Evolutionary conservation across 2,888 invertebrate species (phyloP).

Genomic region (Pecten maximus): DNA sequence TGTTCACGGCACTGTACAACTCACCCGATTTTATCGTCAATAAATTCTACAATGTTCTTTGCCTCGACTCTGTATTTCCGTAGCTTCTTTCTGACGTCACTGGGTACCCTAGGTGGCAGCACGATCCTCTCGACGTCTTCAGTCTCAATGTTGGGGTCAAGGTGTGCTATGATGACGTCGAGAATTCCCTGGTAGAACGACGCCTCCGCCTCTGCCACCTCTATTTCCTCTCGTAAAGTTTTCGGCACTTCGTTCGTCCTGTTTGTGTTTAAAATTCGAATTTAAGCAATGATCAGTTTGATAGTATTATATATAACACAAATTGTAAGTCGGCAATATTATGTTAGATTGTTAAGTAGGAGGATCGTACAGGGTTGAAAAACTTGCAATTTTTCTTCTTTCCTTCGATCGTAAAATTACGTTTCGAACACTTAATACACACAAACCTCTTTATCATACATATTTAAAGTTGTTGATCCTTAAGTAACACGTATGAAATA

Average conservation of each 20-base stretch:
- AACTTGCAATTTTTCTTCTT: too few relatives aligned
- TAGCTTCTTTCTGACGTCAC: slow-evolving; percentile 17
- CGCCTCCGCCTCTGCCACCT: neutral
- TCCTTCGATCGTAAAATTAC: too few relatives aligned
- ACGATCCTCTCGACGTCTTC: neutral
- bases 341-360: too few relatives aligned
- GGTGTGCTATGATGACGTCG: neutral
- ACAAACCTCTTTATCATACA: too few relatives aligned
- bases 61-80: neutral
- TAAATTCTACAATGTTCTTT: neutral
- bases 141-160: neutral
- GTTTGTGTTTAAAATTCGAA: too few relatives aligned
- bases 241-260: neutral
- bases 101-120: neutral
- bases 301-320: too few relatives aligned
- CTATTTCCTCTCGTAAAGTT: neutral
- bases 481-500: too few relatives aligned
- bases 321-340: too few relatives aligned
- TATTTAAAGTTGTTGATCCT: too few relatives aligned
- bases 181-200: neutral
- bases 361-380: too few relatives aligned
- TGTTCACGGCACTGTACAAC: neutral
- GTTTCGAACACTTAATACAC: too few relatives aligned
- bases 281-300: neutral
- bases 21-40: neutral